Base-by-base conservation (phyloP, 1,140 invertebrate species). In the Drosophila oshimai region DNA sequence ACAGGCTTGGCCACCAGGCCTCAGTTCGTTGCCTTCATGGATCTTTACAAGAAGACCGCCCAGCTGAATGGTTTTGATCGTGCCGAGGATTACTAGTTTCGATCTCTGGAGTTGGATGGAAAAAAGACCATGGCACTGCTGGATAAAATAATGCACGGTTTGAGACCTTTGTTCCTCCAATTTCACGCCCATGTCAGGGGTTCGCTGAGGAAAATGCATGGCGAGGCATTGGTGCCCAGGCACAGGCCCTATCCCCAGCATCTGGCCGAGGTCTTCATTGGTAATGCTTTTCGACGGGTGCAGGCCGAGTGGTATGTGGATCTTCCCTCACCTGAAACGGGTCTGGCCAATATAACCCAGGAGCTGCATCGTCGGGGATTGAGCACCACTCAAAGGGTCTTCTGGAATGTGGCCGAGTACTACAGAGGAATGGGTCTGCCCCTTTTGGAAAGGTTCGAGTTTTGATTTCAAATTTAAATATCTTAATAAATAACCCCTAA, bases 141-240 rank as follows among this genome's bases (percentile, higher is more conserved):
- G 7, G 61, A 81, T 12, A 33, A 34, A 1, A 41, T 90, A 20
- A 89, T 90, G 79, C 7, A 36, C 4, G 33, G 53, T 0, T 20
- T 90, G 13, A 44, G 60, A 1, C 89, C 89, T 0, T 37, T 90
- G 0, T 89, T 89, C 7, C 42, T 77, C 4, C 89, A 90, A 41
- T 89, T 90, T n/a, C 89, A 90, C 60, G 89, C 83, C 0, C 78
- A 90, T 68, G 77, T 90, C 6, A 50, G 89, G 3, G 71, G 71
- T 0, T 71, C 79, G 0, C 17, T 90, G 45, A 44, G 89, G 12
- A 72, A 73, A 12, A 68, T 81, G 54, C 62, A 89, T 45, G 89
- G 89, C 0, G 49, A 67, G 26, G 33, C 34, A 1, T 3, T 86
- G n/a, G 74, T 90, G 54, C 67, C 74, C 3, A 41, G 22, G 6